Evolutionary conservation across 2,797 vertebrate species (phyloP).

Genomic region (Momotus momota): DNA sequence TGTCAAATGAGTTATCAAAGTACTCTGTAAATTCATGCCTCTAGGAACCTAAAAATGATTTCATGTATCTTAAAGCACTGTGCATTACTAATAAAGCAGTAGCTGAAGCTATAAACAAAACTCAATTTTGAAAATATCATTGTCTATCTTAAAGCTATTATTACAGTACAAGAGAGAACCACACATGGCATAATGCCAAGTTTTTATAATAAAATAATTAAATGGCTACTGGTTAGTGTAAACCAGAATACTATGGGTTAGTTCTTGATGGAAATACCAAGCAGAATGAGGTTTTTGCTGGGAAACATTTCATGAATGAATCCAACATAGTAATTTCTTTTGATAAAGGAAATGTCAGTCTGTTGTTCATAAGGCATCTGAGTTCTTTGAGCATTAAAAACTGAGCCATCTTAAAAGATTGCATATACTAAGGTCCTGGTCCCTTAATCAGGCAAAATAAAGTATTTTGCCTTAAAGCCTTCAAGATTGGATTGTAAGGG

Average conservation of each 20-base stretch:
- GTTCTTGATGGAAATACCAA: conserved; percentile 15
- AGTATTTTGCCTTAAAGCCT: conserved; percentile 11
- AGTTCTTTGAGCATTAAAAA: conserved; percentile 8
- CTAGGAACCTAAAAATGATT: conserved; percentile 3
- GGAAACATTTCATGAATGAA: conserved; percentile 8
- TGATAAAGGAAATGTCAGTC: background rate
- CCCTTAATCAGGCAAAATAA: conserved; percentile 2
- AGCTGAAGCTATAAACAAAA: conserved; percentile 48
- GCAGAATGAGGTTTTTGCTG: background rate
- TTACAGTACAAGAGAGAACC: background rate
- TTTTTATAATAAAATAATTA: background rate
- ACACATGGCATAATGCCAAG: background rate
- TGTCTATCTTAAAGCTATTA: conserved; percentile 38
- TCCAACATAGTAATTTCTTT: background rate
- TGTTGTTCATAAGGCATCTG: conserved; percentile 28
- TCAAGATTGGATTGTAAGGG: background rate
- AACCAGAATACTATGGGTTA: background rate
- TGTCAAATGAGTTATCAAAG: conserved; percentile 10
- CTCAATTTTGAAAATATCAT: background rate
- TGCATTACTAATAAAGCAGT: conserved; percentile 7
- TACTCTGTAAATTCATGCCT: background rate
- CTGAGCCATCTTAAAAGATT: background rate
- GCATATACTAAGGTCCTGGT: background rate
- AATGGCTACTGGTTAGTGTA: background rate
- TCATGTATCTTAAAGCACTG: background rate